These are phyloP conservation scores for Shargacucullia verbasci DNA, from an alignment of 2,888 invertebrate species.

Conservation along the genomic window DNA sequence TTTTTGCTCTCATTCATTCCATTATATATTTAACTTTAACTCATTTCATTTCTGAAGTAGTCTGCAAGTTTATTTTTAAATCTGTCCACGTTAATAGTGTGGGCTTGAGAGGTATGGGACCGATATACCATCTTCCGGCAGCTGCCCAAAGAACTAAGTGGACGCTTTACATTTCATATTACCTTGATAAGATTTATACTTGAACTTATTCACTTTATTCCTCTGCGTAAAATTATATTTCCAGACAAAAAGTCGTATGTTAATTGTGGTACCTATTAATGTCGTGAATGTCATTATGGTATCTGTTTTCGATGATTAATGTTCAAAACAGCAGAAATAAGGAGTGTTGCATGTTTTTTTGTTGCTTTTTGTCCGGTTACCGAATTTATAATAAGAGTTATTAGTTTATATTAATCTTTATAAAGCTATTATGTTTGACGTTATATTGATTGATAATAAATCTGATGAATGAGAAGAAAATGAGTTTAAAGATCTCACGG, in stretches of 20 bases:
- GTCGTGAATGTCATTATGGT: constrained; percentile 39
- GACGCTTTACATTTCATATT: constrained; percentile 49
- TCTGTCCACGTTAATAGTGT: constrained; percentile 61
- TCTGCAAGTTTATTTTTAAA: constrained; percentile 57
- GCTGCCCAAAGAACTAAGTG: constrained; percentile 53
- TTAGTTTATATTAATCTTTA: constrained; percentile 54
- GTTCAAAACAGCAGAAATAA: constrained; percentile 41
- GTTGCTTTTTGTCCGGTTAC: constrained; percentile 28
- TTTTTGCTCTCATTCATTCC: constrained; percentile 26
- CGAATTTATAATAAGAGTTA: constrained; percentile 51
- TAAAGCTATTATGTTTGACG: constrained; percentile 48
- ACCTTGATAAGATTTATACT: constrained; percentile 52
- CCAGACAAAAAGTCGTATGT: constrained; percentile 36
- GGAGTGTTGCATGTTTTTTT: constrained; percentile 34
- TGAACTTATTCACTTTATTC: constrained; percentile 31
- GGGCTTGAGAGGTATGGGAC: constrained; percentile 49
- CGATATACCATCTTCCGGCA: constrained; percentile 57
- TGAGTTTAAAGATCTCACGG: constrained; percentile 15
- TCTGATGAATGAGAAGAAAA: constrained; percentile 39
- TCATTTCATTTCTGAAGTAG: constrained; percentile 49
- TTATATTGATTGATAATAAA: constrained; percentile 51
- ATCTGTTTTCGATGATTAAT: constrained; percentile 52
- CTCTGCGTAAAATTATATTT: constrained; percentile 17
- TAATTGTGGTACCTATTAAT: constrained; percentile 48
- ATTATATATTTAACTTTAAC: constrained; percentile 27